Conservation (phyloP, 2,113 vertebrate genomes). For the Corvus hawaiiensis region DNA sequence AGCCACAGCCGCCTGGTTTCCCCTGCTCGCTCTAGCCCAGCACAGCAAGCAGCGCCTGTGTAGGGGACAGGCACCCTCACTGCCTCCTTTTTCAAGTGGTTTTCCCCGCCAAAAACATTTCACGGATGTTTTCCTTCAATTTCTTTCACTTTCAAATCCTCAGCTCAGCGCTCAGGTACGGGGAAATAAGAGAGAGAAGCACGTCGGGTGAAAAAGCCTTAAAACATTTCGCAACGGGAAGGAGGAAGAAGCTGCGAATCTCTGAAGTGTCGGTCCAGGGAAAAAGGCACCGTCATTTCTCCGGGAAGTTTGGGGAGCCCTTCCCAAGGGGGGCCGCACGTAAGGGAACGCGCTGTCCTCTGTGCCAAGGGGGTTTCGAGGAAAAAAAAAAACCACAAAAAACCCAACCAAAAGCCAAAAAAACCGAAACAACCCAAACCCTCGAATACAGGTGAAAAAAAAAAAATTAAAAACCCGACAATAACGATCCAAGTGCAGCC, state of each 20-base stretch:
- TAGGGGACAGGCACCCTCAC: not conserved
- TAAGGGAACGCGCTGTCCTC: not conserved
- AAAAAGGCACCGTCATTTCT: not conserved
- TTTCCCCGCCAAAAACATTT: not conserved
- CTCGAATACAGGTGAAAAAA: not conserved
- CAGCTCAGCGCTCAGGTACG: not conserved
- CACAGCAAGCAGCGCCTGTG: not conserved
- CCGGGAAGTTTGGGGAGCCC: not conserved
- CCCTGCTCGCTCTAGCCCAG: fast-evolving
- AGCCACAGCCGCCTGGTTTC: not conserved
- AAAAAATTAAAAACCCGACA: fast-evolving
- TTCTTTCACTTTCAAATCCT: not conserved
- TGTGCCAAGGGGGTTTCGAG: not conserved
- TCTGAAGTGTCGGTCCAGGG: not conserved
- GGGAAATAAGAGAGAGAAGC: not conserved
- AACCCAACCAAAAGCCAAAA: not conserved
- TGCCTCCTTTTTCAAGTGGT: not conserved
- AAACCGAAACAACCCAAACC: not conserved
- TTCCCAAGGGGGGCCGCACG: not conserved
- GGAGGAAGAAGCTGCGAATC: not conserved
- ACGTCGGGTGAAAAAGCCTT: not conserved
- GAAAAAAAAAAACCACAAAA: not conserved
- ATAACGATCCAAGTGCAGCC: not conserved
- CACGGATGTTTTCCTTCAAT: not conserved
- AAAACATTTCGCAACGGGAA: not conserved